phyloP scores from a whole-genome alignment of 2,113 vertebrate genomes.

The Oncorhynchus kisutch region DNA sequence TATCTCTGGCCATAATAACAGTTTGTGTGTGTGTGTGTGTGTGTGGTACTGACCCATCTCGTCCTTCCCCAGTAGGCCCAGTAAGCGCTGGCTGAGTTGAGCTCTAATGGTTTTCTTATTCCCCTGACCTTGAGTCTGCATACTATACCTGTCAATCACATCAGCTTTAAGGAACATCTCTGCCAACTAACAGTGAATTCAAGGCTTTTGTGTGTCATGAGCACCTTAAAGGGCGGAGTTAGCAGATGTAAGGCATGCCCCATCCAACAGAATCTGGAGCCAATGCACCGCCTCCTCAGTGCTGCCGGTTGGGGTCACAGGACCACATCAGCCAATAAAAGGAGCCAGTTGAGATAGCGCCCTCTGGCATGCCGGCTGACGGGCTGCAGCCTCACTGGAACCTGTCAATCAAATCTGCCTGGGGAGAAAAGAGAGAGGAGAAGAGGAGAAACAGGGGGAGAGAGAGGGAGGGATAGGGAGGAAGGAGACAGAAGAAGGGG shows the following conservation, averaged over 20 bases:
- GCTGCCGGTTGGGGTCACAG: background rate
- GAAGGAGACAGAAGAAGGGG: background rate
- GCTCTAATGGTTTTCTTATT: slow-evolving; percentile 1
- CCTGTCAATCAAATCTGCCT: background rate
- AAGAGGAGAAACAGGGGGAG: no score
- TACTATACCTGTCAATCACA: background rate
- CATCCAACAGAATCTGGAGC: slow-evolving; percentile 8
- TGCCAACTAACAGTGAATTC: no score
- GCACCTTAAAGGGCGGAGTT: background rate
- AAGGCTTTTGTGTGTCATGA: no score
- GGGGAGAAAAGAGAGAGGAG: background rate
- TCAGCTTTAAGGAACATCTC: no score
- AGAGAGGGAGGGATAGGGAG: background rate
- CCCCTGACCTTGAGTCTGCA: background rate
- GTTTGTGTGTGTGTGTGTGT: background rate
- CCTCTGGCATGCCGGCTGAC: background rate
- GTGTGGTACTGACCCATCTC: slow-evolving; percentile 5
- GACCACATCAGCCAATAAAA: background rate
- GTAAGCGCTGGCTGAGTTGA: slow-evolving; percentile 7
- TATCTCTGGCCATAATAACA: no score
- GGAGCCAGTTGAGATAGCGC: slow-evolving; percentile 7
- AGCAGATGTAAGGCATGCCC: background rate
- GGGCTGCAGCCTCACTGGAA: slow-evolving; percentile 1
- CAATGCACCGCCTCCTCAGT: background rate
- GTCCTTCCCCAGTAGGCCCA: slow-evolving; percentile 22